Conservation (phyloP, 2,797 vertebrate genomes). For the Cuniculus paca region DNA sequence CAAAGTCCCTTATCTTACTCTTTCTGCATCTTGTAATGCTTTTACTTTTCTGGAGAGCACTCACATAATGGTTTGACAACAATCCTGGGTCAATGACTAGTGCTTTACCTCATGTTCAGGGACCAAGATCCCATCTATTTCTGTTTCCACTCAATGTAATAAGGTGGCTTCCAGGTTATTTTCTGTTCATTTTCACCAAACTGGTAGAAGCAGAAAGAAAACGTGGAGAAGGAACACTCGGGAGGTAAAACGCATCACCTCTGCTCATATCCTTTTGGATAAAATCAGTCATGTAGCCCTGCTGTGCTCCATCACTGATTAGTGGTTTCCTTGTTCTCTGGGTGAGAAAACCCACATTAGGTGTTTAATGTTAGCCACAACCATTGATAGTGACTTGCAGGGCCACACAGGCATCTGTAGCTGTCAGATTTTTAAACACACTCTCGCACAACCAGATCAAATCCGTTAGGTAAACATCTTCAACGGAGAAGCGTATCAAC, state of each 20-base stretch:
- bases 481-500: not conserved
- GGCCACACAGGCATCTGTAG: not conserved
- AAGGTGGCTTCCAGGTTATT: not conserved
- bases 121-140: not conserved
- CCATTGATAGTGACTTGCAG: not conserved
- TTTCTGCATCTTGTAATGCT: not conserved
- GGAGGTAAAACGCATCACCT: not conserved
- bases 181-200: not conserved
- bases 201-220: not conserved
- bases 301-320: not conserved
- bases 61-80: not conserved
- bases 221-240: not conserved
- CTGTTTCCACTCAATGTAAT: not conserved
- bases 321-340: not conserved
- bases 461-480: conserved; percentile 11
- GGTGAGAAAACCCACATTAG: not conserved
- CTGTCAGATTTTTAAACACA: not conserved
- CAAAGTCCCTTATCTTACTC: not conserved
- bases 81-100: not conserved
- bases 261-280: not conserved
- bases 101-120: not conserved
- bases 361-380: not conserved
- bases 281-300: conserved; percentile 3
- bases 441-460: not conserved
- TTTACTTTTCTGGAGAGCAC: not conserved